These are phyloP conservation scores for Coelogynopora nodosa DNA, from an alignment of 2,888 invertebrate genomes.

Conservation along the genomic window DNA sequence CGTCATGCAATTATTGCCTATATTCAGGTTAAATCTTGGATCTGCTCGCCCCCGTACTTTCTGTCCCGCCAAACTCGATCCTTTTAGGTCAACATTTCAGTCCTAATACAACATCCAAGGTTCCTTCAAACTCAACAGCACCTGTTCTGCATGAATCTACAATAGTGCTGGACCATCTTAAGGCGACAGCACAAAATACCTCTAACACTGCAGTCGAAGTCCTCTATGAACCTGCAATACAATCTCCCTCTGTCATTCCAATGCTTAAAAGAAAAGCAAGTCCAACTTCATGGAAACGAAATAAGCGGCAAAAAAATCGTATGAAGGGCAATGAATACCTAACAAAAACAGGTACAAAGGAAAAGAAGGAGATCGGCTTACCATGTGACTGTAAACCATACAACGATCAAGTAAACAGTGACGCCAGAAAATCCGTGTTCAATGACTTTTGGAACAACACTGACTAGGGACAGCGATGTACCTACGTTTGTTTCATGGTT, in stretches of 20 bases:
- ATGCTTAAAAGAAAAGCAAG: constrained; percentile 17
- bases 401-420: background rate
- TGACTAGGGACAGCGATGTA: background rate
- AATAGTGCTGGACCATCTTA: background rate
- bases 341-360: background rate
- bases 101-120: background rate
- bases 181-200: background rate
- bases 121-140: background rate
- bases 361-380: background rate
- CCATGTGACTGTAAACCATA: background rate
- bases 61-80: background rate
- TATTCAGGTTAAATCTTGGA: constrained; percentile 2
- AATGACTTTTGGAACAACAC: background rate
- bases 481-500: background rate
- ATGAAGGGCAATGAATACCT: background rate
- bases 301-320: background rate
- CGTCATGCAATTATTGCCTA: background rate
- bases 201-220: background rate
- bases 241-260: constrained; percentile 3
- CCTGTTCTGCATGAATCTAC: background rate
- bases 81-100: constrained; percentile 1
- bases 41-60: background rate
- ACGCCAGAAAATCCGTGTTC: background rate
- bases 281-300: background rate
- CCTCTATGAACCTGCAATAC: background rate